Percentiles rank a stretch among this genome's conserved stretches.
Evolutionary conservation across 2,888 invertebrate species (phyloP).

Genomic region (Morinoia aosen): DNA sequence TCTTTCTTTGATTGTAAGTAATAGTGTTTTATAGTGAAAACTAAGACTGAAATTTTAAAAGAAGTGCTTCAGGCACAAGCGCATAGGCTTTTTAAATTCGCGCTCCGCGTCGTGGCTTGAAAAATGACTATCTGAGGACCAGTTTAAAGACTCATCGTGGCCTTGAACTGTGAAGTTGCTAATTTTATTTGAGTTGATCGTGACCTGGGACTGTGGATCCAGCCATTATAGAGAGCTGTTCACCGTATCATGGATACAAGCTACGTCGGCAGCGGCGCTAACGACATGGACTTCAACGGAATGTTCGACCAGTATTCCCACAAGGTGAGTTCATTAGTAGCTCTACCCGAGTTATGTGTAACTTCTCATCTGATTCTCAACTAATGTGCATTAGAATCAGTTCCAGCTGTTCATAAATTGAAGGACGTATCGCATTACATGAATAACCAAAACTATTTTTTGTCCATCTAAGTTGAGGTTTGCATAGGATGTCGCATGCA

Average conservation of each 20-base stretch:
- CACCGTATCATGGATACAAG: constrained; percentile 33
- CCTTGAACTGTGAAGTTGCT: too few relatives aligned
- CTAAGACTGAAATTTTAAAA: not conserved
- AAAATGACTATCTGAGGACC: not conserved
- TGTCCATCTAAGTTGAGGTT: too few relatives aligned
- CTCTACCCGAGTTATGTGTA: too few relatives aligned
- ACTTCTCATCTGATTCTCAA: too few relatives aligned
- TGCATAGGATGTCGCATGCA: too few relatives aligned
- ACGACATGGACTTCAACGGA: constrained; percentile 18
- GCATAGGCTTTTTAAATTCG: not conserved
- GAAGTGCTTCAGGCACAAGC: not conserved
- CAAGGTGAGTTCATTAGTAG: not conserved
- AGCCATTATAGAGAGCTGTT: not conserved
- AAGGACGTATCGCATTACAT: too few relatives aligned
- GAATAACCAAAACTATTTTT: too few relatives aligned
- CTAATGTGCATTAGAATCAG: too few relatives aligned
- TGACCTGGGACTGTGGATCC: not conserved
- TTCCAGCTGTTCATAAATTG: too few relatives aligned
- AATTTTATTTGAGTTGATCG: not conserved
- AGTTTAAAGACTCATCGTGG: not conserved
- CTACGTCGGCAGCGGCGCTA: not conserved
- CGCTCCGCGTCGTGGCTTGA: not conserved
- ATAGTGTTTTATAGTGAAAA: not conserved
- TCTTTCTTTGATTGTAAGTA: not conserved
- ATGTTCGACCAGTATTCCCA: constrained; percentile 37